Evolutionary conservation across 37 sponge, comb jelly and placozoan genomes (phyloP).

Genomic region (Aplysina aerophoba): DNA sequence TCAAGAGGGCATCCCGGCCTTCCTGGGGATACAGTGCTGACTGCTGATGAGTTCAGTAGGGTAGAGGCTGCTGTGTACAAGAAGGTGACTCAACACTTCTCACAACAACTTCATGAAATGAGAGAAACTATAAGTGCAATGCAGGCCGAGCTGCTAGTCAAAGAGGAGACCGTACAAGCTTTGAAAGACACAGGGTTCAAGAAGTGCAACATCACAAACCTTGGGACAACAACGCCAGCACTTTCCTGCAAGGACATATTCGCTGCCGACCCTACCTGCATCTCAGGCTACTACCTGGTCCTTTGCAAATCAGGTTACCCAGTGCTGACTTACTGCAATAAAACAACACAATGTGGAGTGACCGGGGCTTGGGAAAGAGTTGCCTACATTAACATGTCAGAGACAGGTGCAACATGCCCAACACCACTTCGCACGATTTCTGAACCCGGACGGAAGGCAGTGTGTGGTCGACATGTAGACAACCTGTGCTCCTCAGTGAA

Average conservation of each 20-base stretch:
- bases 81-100: neutral
- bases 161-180: neutral
- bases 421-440: neutral
- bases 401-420: neutral
- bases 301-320: too few relatives aligned
- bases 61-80: neutral
- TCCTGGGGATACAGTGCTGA: neutral
- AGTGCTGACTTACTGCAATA: neutral
- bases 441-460: neutral
- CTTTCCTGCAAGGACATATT: neutral
- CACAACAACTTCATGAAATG: neutral
- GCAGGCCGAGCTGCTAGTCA: neutral
- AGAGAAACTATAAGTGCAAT: neutral
- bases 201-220: neutral
- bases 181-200: neutral
- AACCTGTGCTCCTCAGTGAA: neutral
- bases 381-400: conserved; percentile 17
- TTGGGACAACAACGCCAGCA: conserved; percentile 1
- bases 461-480: neutral
- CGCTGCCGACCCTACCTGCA: neutral
- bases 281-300: conserved; percentile 11
- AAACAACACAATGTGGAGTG: neutral
- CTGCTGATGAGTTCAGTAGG: neutral
- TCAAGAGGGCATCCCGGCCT: neutral
- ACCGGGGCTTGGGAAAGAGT: neutral